phyloP scores from a whole-genome alignment of 1,140 invertebrate genomes.

The Drosophila kikkawai region DNA sequence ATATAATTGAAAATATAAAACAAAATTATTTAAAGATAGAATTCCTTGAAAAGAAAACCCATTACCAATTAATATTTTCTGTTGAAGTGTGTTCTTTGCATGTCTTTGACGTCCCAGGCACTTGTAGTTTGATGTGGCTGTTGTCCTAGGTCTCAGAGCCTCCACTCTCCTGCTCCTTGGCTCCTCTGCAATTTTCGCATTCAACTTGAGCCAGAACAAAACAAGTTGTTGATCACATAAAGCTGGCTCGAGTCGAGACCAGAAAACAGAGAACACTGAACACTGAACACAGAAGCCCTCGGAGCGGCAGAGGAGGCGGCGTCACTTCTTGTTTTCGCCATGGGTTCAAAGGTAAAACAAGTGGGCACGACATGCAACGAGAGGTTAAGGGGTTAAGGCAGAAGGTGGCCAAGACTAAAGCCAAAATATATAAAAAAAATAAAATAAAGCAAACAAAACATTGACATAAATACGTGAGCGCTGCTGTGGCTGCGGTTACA shows the following conservation, averaged over 20 bases:
- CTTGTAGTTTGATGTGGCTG: conserved; percentile 42
- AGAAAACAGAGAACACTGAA: conserved; percentile 31
- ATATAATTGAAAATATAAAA: too few relatives aligned
- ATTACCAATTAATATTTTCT: conserved; percentile 7
- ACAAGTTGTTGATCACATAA: conserved; percentile 82
- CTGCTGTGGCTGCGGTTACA: conserved; percentile 58
- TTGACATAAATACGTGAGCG: conserved; percentile 76
- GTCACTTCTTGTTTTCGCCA: conserved; percentile 67
- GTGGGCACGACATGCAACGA: conserved; percentile 77
- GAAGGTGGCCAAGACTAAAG: conserved; percentile 30
- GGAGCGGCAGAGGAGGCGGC: conserved; percentile 22
- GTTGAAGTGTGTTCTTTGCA: conserved; percentile 29
- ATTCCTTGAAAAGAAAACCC: background rate
- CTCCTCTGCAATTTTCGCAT: conserved; percentile 53
- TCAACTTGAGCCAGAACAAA: conserved; percentile 68
- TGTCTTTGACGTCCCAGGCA: conserved; percentile 62
- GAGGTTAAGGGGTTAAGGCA: conserved; percentile 7
- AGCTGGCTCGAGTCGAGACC: conserved; percentile 51
- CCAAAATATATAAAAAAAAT: conserved; percentile 58
- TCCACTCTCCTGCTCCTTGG: background rate
- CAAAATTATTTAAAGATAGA: background rate
- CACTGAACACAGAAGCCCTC: conserved; percentile 29
- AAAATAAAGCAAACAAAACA: conserved; percentile 73
- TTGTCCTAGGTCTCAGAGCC: conserved; percentile 17
- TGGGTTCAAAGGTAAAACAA: conserved; percentile 79